Conservation (phyloP, 2,113 vertebrate species). For the Odontophorus gujanensis region DNA sequence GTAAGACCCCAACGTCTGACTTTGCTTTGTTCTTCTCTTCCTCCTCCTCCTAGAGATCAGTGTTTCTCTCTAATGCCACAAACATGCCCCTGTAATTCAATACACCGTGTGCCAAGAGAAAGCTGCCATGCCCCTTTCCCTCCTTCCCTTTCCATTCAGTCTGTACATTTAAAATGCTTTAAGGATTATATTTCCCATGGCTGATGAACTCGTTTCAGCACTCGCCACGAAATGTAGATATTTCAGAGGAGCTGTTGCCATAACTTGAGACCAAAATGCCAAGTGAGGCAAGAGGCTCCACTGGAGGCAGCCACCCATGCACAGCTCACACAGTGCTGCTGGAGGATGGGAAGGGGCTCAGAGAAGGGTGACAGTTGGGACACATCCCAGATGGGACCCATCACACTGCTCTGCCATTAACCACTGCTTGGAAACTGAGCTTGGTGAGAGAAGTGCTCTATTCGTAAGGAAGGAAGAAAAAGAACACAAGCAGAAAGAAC, state of each 20-base stretch:
- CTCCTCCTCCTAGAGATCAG: background rate
- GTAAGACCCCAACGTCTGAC: background rate
- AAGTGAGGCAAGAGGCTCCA: background rate
- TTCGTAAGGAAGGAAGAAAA: background rate
- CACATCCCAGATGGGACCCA: accelerated
- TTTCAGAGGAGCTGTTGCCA: background rate
- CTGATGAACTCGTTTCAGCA: background rate
- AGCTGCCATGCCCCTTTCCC: background rate
- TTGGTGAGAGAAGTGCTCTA: accelerated
- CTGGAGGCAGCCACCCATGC: accelerated
- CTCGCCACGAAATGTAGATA: background rate
- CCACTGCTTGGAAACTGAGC: background rate
- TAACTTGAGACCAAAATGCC: background rate
- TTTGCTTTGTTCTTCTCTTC: background rate
- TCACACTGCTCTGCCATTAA: background rate
- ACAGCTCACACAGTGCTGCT: background rate
- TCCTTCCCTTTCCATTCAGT: background rate
- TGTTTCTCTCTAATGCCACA: background rate
- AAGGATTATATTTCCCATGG: background rate
- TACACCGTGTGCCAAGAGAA: background rate
- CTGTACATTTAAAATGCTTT: background rate
- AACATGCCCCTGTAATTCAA: background rate
- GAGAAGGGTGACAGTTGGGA: background rate
- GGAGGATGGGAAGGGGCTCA: background rate
- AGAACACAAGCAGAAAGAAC: background rate